Evolutionary conservation across 2,888 invertebrate genomes (phyloP).

Genomic region (Malacosoma neustria): DNA sequence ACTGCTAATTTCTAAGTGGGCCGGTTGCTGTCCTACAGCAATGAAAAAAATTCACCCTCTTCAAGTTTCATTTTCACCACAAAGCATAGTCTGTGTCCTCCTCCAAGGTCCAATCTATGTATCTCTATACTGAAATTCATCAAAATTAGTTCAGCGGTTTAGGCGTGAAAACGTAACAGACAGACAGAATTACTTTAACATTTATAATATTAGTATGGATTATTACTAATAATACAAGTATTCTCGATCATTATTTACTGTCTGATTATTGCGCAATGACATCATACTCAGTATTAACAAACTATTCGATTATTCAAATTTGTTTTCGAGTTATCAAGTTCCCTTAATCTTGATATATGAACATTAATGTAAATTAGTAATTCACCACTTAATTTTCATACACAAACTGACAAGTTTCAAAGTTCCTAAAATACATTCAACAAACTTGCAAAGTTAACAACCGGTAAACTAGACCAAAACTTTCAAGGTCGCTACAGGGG

Average conservation of each 20-base stretch:
- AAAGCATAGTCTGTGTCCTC: too few relatives aligned
- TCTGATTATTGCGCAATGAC: neutral
- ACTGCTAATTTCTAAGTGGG: too few relatives aligned
- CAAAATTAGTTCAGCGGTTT: too few relatives aligned
- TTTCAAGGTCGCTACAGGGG: conserved; percentile 53
- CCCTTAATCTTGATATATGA: neutral
- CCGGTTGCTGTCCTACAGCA: too few relatives aligned
- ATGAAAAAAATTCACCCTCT: too few relatives aligned
- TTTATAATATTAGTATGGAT: too few relatives aligned
- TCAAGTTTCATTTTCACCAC: too few relatives aligned
- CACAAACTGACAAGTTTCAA: neutral
- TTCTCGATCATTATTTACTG: neutral
- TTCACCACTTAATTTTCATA: neutral
- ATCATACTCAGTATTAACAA: neutral
- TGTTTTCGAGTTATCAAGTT: neutral
- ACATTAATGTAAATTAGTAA: neutral
- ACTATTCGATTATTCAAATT: neutral
- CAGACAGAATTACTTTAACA: too few relatives aligned
- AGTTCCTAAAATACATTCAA: conserved; percentile 3
- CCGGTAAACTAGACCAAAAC: conserved; percentile 51
- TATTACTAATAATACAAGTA: too few relatives aligned
- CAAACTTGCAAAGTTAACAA: conserved; percentile 7
- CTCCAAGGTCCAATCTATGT: too few relatives aligned
- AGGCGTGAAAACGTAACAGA: too few relatives aligned
- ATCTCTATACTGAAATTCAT: too few relatives aligned